phyloP scores from a whole-genome alignment of 2,113 vertebrate genomes.

The Steatornis caripensis region DNA sequence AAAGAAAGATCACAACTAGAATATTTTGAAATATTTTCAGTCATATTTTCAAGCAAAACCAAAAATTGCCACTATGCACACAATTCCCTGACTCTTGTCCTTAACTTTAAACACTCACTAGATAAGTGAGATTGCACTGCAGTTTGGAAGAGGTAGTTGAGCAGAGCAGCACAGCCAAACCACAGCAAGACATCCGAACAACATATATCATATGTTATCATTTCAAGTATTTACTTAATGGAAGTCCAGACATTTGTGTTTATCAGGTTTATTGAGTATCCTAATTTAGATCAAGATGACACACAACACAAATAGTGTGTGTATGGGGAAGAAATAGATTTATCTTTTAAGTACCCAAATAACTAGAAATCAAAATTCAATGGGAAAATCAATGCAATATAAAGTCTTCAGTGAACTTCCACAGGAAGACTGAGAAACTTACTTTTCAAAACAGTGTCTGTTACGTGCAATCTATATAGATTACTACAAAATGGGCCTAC shows the following conservation, averaged over 20 bases:
- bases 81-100: neutral
- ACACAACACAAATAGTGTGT: neutral
- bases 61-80: neutral
- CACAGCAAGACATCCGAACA: neutral
- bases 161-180: neutral
- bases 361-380: neutral
- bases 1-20: neutral
- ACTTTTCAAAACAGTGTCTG: slow-evolving; percentile 5
- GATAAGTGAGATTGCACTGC: neutral
- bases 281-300: neutral
- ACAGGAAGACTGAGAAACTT: neutral
- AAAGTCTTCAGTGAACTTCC: neutral
- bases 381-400: neutral
- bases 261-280: neutral
- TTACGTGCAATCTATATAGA: neutral
- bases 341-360: neutral
- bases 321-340: neutral
- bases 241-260: neutral
- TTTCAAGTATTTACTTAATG: neutral
- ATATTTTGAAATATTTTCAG: neutral
- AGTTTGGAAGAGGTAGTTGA: neutral
- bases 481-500: neutral
- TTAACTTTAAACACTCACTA: neutral
- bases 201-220: neutral
- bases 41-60: neutral